Evolutionary conservation across 2,113 vertebrate species (phyloP).

Genomic region (Phaethon lepturus): DNA sequence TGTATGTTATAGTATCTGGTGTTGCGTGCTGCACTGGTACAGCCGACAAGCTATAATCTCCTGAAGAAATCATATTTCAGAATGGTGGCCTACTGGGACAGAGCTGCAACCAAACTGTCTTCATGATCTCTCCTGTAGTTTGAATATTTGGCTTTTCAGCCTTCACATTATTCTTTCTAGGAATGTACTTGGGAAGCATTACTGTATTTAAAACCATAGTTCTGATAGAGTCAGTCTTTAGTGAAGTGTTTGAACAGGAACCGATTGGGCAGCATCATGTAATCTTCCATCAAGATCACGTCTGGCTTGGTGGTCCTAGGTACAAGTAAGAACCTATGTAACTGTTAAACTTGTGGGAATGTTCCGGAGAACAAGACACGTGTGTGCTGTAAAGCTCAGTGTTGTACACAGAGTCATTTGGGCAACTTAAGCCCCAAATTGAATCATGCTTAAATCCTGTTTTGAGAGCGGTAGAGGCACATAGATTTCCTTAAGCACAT

Average conservation of each 20-base stretch:
- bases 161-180: neutral
- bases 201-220: neutral
- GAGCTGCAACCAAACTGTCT: neutral
- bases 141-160: neutral
- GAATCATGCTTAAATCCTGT: neutral
- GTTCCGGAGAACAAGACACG: fast-evolving
- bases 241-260: neutral
- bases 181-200: neutral
- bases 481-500: neutral
- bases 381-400: neutral
- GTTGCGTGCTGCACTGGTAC: neutral
- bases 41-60: neutral
- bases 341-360: neutral
- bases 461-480: neutral
- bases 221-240: neutral
- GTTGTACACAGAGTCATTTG: neutral
- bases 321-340: neutral
- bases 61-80: neutral
- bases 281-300: neutral
- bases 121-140: neutral
- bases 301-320: neutral
- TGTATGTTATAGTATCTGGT: neutral
- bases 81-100: neutral
- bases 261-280: neutral
- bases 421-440: neutral